Evolutionary conservation across 2,888 invertebrate genomes (phyloP).

Genomic region (Philereme transversata): DNA sequence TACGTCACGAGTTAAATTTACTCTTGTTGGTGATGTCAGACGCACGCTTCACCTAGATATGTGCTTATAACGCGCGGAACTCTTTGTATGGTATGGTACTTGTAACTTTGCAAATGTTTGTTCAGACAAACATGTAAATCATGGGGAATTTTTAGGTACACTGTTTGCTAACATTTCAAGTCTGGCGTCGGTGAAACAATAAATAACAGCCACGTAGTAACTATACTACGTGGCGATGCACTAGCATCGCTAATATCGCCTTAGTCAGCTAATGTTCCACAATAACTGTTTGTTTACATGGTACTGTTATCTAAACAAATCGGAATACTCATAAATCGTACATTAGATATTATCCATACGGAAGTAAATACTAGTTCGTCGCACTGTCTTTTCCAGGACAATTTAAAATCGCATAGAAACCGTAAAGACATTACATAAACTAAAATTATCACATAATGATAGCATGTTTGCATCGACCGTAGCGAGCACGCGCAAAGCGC

Average conservation of each 20-base stretch:
- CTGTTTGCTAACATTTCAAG: too few relatives aligned
- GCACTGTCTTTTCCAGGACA: slow-evolving; percentile 1
- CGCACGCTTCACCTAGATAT: slow-evolving; percentile 80
- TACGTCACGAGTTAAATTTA: slow-evolving; percentile 82
- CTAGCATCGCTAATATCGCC: slow-evolving; percentile 20
- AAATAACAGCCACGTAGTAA: slow-evolving; percentile 70
- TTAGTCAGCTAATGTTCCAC: slow-evolving; percentile 25
- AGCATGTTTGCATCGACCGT: slow-evolving; percentile 5
- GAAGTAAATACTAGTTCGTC: slow-evolving; percentile 5
- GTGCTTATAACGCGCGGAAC: slow-evolving; percentile 64
- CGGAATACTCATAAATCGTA: neutral
- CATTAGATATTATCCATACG: slow-evolving; percentile 1
- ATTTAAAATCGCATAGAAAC: slow-evolving; percentile 6
- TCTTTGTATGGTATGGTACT: slow-evolving; percentile 33
- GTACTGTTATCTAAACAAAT: slow-evolving; percentile 5
- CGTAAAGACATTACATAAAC: neutral
- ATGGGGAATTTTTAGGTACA: too few relatives aligned
- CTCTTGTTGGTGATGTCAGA: slow-evolving; percentile 79
- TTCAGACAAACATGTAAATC: too few relatives aligned
- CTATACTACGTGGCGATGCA: too few relatives aligned
- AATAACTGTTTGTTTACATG: slow-evolving; percentile 35
- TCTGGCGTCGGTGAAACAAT: slow-evolving; percentile 43
- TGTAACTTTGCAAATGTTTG: too few relatives aligned
- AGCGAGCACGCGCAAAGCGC: slow-evolving; percentile 31
- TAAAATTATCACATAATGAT: slow-evolving; percentile 10